Conservation (phyloP, 1,140 invertebrate genomes). For the Cephus cinctus region DNA sequence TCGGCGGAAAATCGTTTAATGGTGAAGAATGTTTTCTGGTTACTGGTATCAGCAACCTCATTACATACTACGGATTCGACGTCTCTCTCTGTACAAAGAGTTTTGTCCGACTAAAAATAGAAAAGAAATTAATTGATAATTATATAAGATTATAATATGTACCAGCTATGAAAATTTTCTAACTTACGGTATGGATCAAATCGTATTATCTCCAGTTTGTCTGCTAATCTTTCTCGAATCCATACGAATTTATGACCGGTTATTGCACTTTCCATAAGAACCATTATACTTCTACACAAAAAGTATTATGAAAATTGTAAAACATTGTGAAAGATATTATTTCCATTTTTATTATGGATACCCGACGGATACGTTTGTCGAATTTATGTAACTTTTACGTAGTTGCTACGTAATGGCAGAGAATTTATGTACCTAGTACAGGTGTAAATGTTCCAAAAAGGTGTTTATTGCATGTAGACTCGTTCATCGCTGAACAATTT, state of each 20-base stretch:
- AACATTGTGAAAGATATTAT: no score
- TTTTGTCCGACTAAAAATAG: conserved; percentile 63
- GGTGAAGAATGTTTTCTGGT: neutral
- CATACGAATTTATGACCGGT: conserved; percentile 68
- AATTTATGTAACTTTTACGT: no score
- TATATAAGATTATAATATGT: no score
- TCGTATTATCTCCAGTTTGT: conserved; percentile 72
- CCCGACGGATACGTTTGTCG: no score
- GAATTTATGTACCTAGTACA: no score
- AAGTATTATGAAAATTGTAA: no score
- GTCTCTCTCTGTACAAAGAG: conserved; percentile 65
- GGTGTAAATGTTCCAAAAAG: no score
- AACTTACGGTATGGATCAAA: conserved; percentile 79
- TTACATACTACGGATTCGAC: conserved; percentile 63
- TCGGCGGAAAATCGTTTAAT: no score
- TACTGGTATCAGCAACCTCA: conserved; percentile 8
- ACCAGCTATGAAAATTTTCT: conserved; percentile 3
- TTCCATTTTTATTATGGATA: no score
- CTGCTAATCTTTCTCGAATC: conserved; percentile 69
- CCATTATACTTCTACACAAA: conserved; percentile 69
- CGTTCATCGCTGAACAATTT: no score
- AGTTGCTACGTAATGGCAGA: no score
- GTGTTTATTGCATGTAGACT: no score
- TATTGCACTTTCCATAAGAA: conserved; percentile 73
- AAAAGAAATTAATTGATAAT: conserved; percentile 17